A percentile compares a stretch with the other conserved stretches of the same genome.
phyloP scores from a whole-genome alignment of 2,113 vertebrate genomes.

The Phalacrocorax pelagicus region DNA sequence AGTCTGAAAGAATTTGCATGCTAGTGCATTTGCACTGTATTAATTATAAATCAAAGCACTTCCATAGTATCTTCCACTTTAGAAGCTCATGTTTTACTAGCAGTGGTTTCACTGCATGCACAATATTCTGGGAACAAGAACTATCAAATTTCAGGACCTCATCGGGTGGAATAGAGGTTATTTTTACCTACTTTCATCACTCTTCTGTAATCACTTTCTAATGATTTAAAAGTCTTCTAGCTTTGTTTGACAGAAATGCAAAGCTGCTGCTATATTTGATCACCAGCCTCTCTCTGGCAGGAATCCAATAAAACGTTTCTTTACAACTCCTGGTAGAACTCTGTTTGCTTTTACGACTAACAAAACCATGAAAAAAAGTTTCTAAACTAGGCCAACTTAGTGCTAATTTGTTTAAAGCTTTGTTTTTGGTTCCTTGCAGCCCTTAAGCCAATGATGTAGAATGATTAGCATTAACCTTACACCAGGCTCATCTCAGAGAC shows the following conservation, averaged over 20 bases:
- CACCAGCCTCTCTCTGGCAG: not conserved
- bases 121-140: not conserved
- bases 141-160: not conserved
- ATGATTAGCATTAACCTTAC: not conserved
- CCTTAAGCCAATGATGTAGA: not conserved
- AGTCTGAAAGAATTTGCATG: not conserved
- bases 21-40: not conserved
- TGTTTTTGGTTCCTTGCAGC: not conserved
- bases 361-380: not conserved
- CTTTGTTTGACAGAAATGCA: not conserved
- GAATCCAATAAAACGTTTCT: not conserved
- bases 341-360: not conserved
- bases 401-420: not conserved
- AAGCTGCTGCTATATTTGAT: not conserved
- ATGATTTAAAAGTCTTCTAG: not conserved
- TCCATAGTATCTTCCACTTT: not conserved
- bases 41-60: slow-evolving; percentile 41
- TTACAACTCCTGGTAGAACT: not conserved
- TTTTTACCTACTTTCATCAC: not conserved
- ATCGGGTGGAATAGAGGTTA: not conserved
- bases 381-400: not conserved
- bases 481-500: not conserved
- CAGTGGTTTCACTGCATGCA: not conserved
- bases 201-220: not conserved
- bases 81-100: not conserved